A percentile compares a stretch with the other conserved stretches of the same genome.
phyloP scores from a whole-genome alignment of 2,888 invertebrate genomes.

The Lapara coniferarum region DNA sequence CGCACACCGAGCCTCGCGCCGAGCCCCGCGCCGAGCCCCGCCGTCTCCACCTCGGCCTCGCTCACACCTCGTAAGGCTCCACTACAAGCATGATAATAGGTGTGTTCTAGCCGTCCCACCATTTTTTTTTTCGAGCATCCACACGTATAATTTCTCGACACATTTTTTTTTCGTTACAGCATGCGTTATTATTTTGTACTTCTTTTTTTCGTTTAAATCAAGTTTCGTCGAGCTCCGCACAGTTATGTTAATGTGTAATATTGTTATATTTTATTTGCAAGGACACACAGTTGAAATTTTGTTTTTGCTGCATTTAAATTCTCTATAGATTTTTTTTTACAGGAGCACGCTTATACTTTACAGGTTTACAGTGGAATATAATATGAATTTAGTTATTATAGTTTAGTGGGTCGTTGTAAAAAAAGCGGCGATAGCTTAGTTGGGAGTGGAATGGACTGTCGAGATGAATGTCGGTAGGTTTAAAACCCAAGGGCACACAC shows the following conservation, averaged over 20 bases:
- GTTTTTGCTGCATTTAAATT: background rate
- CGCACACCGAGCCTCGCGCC: constrained; percentile 43
- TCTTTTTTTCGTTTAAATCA: constrained; percentile 27
- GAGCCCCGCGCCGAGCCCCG: constrained; percentile 40
- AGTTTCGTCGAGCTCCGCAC: constrained; percentile 6
- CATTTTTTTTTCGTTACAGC: constrained; percentile 52
- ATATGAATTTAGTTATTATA: background rate
- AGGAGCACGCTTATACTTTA: background rate
- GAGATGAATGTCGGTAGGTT: no score
- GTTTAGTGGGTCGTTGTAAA: background rate
- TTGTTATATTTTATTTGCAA: constrained; percentile 20
- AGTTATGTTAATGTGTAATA: background rate
- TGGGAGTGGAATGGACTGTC: no score
- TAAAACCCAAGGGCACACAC: no score
- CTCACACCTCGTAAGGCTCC: constrained; percentile 64
- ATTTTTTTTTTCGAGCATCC: constrained; percentile 31
- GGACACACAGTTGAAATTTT: background rate
- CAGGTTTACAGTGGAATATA: background rate
- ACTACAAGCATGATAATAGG: constrained; percentile 75
- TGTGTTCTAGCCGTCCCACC: constrained; percentile 70
- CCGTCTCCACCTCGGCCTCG: constrained; percentile 35
- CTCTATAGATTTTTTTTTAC: background rate
- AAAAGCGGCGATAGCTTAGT: no score
- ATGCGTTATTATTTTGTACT: constrained; percentile 40
- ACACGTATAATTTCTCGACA: constrained; percentile 34